Base-by-base conservation (phyloP, 2,113 vertebrate species). In the Dolichallabes microphthalmus region DNA sequence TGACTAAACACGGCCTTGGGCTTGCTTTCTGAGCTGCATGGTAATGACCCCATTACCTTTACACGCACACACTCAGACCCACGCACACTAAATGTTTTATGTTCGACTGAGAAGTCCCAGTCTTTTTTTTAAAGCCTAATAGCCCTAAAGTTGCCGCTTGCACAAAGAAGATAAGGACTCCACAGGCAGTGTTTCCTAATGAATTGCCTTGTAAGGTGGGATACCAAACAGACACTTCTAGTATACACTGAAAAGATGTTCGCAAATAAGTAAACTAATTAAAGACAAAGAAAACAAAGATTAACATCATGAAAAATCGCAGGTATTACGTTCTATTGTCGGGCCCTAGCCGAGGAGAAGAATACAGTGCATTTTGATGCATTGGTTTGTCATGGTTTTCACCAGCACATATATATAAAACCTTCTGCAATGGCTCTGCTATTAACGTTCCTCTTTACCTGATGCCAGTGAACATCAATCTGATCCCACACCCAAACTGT, bases 1-100 rank as follows among this genome's bases (percentile, higher is more conserved):
- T 89, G 88, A 90, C 91, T 92, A 91, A 90, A 92, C 89, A 90
- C 89, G 55, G 90, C 92, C 91, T 82, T 60, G 2, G 92, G 94
- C 88, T 73, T 87, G 53, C 76, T 86, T 88, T 90, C 84, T 91
- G 89, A 91, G 89, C 81, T 81, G 88, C 88, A 88, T 85, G 84
- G 86, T 88, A 89, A 91, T 90, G 91, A 94, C 89, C 87, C 87
- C 89, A 92, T 92, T 91, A 89, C 79, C 88, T 82, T 83, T 86
- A 50, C 63, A 73, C 30, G 10, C 75, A 57, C 52, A 45, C 64
- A 50, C 64, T 32, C 80, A 32, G 45, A 55, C 50, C 20, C 68
- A n/a, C 53, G 4, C 60, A 66, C 64, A 77, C 87, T 88, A 84
- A 83, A 83, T 88, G 61, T 78, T 88, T 91, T 87, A 89, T 89